A percentile compares a stretch with the other conserved stretches of the same genome.
phyloP scores from a whole-genome alignment of 1,140 invertebrate species.

The Rhagoletis pomonella region DNA sequence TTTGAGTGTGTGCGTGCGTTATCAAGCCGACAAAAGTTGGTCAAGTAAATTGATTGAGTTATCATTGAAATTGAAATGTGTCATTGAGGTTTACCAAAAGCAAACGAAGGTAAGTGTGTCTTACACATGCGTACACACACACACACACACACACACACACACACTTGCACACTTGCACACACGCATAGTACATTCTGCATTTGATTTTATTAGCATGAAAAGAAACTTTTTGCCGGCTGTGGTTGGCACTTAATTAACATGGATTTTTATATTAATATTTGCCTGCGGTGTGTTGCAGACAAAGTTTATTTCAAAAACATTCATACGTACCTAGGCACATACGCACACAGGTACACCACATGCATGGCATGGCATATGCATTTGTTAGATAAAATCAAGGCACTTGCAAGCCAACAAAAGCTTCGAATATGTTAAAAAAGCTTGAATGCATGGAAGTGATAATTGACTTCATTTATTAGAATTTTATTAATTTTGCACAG shows the following conservation, averaged over 20 bases:
- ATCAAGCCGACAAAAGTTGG: slow-evolving; percentile 29
- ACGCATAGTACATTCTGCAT: background rate
- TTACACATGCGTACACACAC: background rate
- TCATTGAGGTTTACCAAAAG: slow-evolving; percentile 18
- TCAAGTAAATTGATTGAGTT: slow-evolving; percentile 50
- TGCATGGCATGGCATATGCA: too few species aligned
- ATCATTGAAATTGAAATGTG: slow-evolving; percentile 47
- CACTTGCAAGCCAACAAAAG: too few species aligned
- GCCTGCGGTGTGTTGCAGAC: background rate
- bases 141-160: background rate
- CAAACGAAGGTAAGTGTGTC: background rate
- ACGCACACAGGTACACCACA: too few species aligned
- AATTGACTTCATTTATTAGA: too few species aligned
- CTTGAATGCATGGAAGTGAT: too few species aligned
- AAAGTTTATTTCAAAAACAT: too few species aligned
- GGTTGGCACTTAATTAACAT: slow-evolving; percentile 10
- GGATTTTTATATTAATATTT: slow-evolving; percentile 2
- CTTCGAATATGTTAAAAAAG: too few species aligned
- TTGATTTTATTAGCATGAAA: background rate
- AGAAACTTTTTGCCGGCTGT: background rate
- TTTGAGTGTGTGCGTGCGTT: background rate
- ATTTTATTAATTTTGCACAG: too few species aligned
- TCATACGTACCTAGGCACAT: too few species aligned
- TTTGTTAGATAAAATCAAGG: too few species aligned
- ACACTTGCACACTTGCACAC: background rate